Base-by-base conservation (phyloP, 1,140 invertebrate genomes). In the Arion vulgaris region DNA sequence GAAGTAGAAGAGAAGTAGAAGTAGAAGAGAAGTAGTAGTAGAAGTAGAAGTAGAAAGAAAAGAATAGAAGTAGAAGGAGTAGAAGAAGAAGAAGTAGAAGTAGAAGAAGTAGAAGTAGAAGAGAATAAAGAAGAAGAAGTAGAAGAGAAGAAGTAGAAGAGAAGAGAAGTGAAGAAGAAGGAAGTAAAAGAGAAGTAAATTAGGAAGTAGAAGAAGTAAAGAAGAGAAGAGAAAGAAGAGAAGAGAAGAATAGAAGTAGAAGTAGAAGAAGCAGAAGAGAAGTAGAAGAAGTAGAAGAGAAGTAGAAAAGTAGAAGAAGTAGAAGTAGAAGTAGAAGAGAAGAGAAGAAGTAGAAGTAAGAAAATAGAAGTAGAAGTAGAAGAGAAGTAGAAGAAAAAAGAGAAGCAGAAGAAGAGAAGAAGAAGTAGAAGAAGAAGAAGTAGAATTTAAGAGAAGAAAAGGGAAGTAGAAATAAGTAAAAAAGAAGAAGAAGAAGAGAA, bases 291-390 rank as follows among this genome's bases (percentile, higher is more conserved):
- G 80, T 88, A 88, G 39, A 11, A 45, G 26, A 32, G 15, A 74
- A 38, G 26, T 19, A 32, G n/a, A 41, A 34, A 41, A 23, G n/a
- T 84, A 87, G 53, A 87, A 92, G 28, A 88, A 92, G 32, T 90
- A 93, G 53, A 57, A 57, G 19, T 11, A n/a, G 19, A 19, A 19
- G 19, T 2, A n/a, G 53, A 57, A n/a, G 26, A 23, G 19, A 23
- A 57, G 19, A 23, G 26, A 23, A 23, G 17, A 57, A 4, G 4
- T 4, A 23, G 4, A n/a, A 23, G 41, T 7, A 57, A n/a, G 4
- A 57, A n/a, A 19, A 57, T 4, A 19, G 26, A 23, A 57, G 23
- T 4, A 19, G 26, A 23, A 57, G 26, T 4, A 19, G 26, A 19
- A 19, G 19, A 57, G 26, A n/a, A 57, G 23, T 9, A 19, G 26